A percentile compares a stretch with the other conserved stretches of the same genome.
Conservation (phyloP, 2,113 vertebrate species). For the Atrichornis clamosus region DNA sequence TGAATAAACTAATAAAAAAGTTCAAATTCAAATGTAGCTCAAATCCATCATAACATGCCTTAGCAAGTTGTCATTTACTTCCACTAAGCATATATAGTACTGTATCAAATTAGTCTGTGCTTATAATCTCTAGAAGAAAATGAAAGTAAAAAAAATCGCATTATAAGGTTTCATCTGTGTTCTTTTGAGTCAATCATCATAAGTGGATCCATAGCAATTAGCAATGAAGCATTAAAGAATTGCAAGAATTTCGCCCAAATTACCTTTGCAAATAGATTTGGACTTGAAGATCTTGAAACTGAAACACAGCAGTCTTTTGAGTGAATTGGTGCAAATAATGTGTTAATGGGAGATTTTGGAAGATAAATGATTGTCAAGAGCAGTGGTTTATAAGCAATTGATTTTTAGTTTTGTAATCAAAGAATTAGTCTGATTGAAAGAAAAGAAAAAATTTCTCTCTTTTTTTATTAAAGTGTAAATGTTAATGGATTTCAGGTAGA, state of each 20-base stretch:
- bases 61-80: constrained; percentile 9
- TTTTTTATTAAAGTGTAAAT: not conserved
- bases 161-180: not conserved
- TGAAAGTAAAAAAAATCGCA: not conserved
- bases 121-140: not conserved
- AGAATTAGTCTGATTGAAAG: not conserved
- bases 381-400: not conserved
- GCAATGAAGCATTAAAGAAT: not conserved
- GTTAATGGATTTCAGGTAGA: not conserved
- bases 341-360: not conserved
- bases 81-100: not conserved
- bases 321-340: not conserved
- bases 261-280: not conserved
- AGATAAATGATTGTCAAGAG: not conserved
- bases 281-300: not conserved
- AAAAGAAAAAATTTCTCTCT: not conserved
- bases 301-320: not conserved
- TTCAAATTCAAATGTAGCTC: not conserved
- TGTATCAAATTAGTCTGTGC: not conserved
- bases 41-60: not conserved
- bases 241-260: not conserved
- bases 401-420: not conserved
- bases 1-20: not conserved
- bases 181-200: not conserved
- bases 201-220: not conserved